These are phyloP conservation scores for Gymnoscelis rufifasciata DNA, from an alignment of 2,888 invertebrate genomes.

Conservation along the genomic window DNA sequence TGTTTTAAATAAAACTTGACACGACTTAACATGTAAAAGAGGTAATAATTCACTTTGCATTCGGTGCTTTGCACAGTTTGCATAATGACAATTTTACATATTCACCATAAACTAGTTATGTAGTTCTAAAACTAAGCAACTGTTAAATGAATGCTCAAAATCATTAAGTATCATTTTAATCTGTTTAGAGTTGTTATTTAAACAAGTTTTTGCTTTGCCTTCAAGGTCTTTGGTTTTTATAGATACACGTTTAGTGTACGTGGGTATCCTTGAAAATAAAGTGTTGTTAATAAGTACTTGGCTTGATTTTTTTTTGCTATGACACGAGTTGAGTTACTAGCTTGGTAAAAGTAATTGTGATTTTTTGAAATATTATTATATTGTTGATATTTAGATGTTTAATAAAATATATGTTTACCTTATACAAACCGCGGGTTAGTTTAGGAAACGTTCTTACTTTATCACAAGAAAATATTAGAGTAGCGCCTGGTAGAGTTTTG, in stretches of 20 bases:
- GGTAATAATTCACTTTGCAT: slow-evolving; percentile 7
- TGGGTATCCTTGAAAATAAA: slow-evolving; percentile 30
- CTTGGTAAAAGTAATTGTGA: background rate
- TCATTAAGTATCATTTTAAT: slow-evolving; percentile 28
- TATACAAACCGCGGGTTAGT: too few species aligned
- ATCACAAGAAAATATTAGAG: too few species aligned
- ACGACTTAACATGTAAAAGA: background rate
- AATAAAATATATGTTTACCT: too few species aligned
- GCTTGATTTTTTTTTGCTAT: slow-evolving; percentile 25
- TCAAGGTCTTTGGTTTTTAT: slow-evolving; percentile 38
- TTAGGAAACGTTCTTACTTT: too few species aligned
- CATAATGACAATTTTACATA: slow-evolving; percentile 1
- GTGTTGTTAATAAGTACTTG: slow-evolving; percentile 26
- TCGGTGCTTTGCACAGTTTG: slow-evolving; percentile 15
- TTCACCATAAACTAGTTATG: slow-evolving; percentile 17
- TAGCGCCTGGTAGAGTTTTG: too few species aligned
- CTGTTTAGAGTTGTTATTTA: slow-evolving; percentile 36
- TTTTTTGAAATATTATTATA: background rate
- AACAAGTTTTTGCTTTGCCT: slow-evolving; percentile 38
- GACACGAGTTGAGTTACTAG: slow-evolving; percentile 22
- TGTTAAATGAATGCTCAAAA: slow-evolving; percentile 21
- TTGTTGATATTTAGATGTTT: too few species aligned
- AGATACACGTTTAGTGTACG: slow-evolving; percentile 26
- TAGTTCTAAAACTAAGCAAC: slow-evolving; percentile 17
- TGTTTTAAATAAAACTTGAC: slow-evolving; percentile 2